phyloP scores from a whole-genome alignment of 2,113 vertebrate genomes.

The Xiphophorus maculatus region DNA sequence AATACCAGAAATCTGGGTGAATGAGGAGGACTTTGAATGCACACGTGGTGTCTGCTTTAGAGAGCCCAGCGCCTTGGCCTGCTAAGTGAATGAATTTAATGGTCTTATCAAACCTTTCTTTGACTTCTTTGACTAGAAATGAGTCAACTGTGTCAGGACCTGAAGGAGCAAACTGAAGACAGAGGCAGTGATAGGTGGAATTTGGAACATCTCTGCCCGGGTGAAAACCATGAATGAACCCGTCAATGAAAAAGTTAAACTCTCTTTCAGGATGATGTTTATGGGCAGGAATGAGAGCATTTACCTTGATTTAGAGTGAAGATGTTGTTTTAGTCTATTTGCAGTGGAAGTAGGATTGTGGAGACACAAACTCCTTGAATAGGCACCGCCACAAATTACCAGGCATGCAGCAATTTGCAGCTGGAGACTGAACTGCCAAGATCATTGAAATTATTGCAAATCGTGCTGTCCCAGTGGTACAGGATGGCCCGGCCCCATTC shows the following conservation, averaged over 20 bases:
- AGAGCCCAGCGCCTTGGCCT: not conserved
- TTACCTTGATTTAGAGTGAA: not conserved
- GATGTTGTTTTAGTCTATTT: not conserved
- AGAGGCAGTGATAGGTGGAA: too few species aligned
- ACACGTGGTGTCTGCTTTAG: not conserved
- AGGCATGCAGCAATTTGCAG: not conserved
- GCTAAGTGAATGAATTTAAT: not conserved
- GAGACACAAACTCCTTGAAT: too few species aligned
- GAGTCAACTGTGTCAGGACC: too few species aligned
- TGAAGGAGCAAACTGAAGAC: too few species aligned
- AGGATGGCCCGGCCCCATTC: not conserved
- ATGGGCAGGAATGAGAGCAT: not conserved
- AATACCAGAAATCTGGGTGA: not conserved
- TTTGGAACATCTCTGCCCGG: not conserved
- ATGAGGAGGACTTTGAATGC: not conserved
- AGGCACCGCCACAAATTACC: too few species aligned
- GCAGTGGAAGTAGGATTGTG: too few species aligned
- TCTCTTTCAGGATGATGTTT: not conserved
- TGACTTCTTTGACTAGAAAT: too few species aligned
- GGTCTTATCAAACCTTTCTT: too few species aligned
- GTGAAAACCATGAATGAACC: not conserved
- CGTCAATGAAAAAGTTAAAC: not conserved
- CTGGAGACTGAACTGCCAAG: not conserved
- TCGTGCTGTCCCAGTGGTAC: not conserved
- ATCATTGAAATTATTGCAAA: not conserved